These are phyloP conservation scores for Psittacus erithacus DNA, from an alignment of 2,113 vertebrate genomes.

Conservation along the genomic window DNA sequence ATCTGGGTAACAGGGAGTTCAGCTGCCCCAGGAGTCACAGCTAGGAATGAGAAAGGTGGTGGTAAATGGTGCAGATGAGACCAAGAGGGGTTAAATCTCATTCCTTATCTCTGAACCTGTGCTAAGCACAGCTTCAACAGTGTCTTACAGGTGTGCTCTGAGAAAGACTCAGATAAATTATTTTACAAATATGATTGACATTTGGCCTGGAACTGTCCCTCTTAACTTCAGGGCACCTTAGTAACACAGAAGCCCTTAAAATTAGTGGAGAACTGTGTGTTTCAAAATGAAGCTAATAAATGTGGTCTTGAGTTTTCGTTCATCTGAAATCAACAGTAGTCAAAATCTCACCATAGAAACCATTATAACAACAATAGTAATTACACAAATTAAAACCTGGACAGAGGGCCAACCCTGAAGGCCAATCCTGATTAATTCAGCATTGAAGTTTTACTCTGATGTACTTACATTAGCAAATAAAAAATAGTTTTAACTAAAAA, in stretches of 20 bases:
- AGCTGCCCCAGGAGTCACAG: background rate
- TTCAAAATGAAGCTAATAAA: background rate
- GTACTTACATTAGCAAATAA: background rate
- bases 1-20: background rate
- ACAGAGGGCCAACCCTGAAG: background rate
- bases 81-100: background rate
- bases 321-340: background rate
- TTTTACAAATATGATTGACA: background rate
- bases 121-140: background rate
- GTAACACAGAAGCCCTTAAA: background rate
- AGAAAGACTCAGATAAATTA: background rate
- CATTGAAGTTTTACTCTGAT: background rate
- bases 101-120: background rate
- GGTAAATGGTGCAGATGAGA: background rate
- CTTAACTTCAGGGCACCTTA: background rate
- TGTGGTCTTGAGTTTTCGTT: rapidly evolving
- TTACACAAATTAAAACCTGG: background rate
- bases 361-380: rapidly evolving
- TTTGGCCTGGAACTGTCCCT: background rate
- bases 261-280: background rate
- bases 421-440: background rate
- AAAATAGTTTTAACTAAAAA: background rate
- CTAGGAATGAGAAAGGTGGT: background rate
- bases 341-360: background rate
- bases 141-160: background rate